Evolutionary conservation across 2,113 vertebrate species (phyloP), one percentile per base, ranked within the genome.

Genomic region (Pluvianellus socialis): DNA sequence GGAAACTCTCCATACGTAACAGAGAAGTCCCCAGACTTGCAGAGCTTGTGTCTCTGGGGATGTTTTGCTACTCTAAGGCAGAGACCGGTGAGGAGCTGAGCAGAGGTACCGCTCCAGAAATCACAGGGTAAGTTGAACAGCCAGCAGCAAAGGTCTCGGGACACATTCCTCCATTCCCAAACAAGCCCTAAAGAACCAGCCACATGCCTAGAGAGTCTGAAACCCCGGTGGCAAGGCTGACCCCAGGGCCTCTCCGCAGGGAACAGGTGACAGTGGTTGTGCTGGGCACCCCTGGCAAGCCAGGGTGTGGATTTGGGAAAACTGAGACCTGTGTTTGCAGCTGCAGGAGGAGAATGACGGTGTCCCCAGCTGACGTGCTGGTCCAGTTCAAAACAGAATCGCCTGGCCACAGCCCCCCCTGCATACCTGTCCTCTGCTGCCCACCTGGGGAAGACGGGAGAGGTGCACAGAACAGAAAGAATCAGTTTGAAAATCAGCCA

Each of bases 181-280:
- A 20, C 13, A 58, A 16, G 14, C 30, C 26, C 44, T 35, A 17
- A 35, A n/a, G 77, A 44, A 44, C 59, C 61, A 89, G 35, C 32
- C n/a, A 19, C 2, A 1, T 14, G 8, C 35, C n/a, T 4, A 6
- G 14, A 47, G n/a, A 65, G 58, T 4, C 42, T 4, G 7, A n/a
- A 89, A 35, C 20, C 30, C 42, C 21, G 11, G n/a, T 3, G 32
- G 20, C 50, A 58, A 44, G 35, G 26, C 42, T 50, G 67, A 12
- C 10, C 10, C 24, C 20, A 42, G 42, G 76, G 50, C 10, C 16
- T 9, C 30, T 35, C n/a, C 20, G 50, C 49, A 35, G 50, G 66
- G 42, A 58, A 19, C 19, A 9, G 20, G 30, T 13, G 24, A 28
- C 23, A 23, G 26, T 35, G 52, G 53, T 15, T 35, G 67, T 19